phyloP scores from a whole-genome alignment of 2,113 vertebrate species.

The Atrichornis clamosus region DNA sequence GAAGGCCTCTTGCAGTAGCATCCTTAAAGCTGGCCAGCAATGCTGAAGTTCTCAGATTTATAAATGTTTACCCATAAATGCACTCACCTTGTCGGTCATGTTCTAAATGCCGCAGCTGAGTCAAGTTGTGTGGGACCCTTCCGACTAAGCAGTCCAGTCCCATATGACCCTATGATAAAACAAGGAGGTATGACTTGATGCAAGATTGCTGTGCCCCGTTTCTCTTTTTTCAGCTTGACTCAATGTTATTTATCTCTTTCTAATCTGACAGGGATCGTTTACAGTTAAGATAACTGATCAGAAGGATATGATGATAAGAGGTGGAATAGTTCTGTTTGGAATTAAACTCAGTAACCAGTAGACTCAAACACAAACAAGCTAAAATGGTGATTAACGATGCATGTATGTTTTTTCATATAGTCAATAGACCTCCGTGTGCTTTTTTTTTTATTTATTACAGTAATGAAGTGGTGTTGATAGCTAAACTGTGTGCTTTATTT shows the following conservation, averaged over 20 bases:
- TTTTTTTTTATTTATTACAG: constrained; percentile 85
- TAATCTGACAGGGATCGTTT: constrained; percentile 98
- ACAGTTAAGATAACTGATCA: constrained; percentile 97
- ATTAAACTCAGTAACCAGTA: constrained; percentile 96
- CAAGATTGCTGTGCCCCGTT: constrained; percentile 71
- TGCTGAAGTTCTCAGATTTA: constrained; percentile 50
- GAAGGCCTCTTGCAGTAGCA: constrained; percentile 49
- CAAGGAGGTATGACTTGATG: constrained; percentile 76
- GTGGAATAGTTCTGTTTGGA: constrained; percentile 96
- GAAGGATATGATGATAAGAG: constrained; percentile 92
- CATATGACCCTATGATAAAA: constrained; percentile 67
- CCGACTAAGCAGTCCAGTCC: constrained; percentile 48
- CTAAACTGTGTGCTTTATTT: constrained; percentile 97
- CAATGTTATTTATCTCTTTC: constrained; percentile 98
- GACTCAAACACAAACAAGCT: constrained; percentile 96
- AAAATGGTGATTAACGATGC: constrained; percentile 99
- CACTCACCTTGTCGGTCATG: constrained; percentile 57
- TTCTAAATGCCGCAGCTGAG: constrained; percentile 71
- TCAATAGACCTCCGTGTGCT: constrained; percentile 95
- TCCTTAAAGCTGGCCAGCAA: constrained; percentile 37
- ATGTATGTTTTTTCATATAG: constrained; percentile 96
- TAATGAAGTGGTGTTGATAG: constrained; percentile 99
- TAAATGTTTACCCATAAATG: constrained; percentile 24
- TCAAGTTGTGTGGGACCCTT: constrained; percentile 74
- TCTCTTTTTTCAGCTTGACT: constrained; percentile 83